Evolutionary conservation across 2,797 vertebrate genomes (phyloP), one percentile per base, ranked within the genome.

Genomic region (Percopsis omiscomaycus): DNA sequence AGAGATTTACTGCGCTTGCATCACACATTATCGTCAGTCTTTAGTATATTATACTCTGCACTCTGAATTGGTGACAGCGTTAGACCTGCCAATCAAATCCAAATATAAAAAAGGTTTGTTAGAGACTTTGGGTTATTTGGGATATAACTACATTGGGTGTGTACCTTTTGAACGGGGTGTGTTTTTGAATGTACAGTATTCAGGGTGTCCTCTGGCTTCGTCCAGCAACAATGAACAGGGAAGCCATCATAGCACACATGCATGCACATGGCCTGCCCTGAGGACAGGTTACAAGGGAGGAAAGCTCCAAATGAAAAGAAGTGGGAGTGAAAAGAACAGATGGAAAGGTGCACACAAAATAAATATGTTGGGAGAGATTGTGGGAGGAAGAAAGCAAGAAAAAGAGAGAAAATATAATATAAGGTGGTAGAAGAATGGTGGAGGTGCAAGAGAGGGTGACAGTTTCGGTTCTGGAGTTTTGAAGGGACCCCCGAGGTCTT

Each of bases 1-100:
- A 75, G 75, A 79, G 77, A 89, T 90, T 86, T 88, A 86, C 68
- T 68, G 60, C 71, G 69, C 66, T 58, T 59, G 64, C 47, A 74
- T 69, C 55, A 62, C 65, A 50, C 75, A 66, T 50, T 63, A 69
- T 68, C 67, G 49, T 50, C 29, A 28, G 50, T 71, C 49, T 57
- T 50, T 71, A 73, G 61, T 65, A 69, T 66, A 68, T 64, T 76
- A 68, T 22, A 65, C 42, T 49, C 12, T 22, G 58, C 59, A 75
- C 55, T 62, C 45, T 56, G 9, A 62, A 42, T 64, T 48, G 37
- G 32, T 32, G 47, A 54, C 16, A 42, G 53, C 61, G 22, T 64
- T 13, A 42, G 59, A 58, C 50, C 50, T 78, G 55, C 61, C 62
- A 61, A 59, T 67, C 59, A 64, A 50, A 67, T 59, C 9, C 29